These are phyloP conservation scores for Leucopternis melanops DNA, from an alignment of 2,113 vertebrate genomes.

Conservation along the genomic window DNA sequence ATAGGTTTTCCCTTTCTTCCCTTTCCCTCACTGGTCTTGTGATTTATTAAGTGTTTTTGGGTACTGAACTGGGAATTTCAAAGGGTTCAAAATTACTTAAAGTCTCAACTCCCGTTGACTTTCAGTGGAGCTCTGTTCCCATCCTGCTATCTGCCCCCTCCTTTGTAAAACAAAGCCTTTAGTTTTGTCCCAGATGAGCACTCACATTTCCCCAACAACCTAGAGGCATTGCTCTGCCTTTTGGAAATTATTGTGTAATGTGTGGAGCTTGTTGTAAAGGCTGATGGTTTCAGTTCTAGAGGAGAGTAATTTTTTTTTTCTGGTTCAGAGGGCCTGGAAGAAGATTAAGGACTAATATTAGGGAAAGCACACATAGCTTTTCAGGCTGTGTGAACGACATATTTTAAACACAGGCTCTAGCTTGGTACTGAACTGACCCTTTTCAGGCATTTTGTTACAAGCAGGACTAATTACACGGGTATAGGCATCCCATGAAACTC, in stretches of 20 bases:
- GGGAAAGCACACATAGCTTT: neutral
- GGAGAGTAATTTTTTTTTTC: neutral
- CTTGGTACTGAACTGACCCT: neutral
- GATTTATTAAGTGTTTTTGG: slow-evolving; percentile 31
- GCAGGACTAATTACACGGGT: neutral
- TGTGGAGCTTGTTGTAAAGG: neutral
- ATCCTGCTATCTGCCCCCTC: neutral
- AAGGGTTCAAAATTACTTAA: slow-evolving; percentile 5
- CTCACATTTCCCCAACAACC: slow-evolving; percentile 20
- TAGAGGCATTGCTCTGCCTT: neutral
- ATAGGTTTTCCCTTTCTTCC: slow-evolving; percentile 7
- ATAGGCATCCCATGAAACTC: neutral
- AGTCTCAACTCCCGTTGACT: neutral
- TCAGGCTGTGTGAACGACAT: neutral
- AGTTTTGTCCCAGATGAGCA: neutral
- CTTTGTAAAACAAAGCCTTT: neutral
- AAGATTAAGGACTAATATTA: slow-evolving; percentile 2
- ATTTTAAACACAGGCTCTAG: neutral
- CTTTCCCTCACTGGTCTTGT: neutral
- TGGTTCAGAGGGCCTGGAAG: neutral
- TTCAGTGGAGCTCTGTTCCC: neutral
- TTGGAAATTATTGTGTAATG: slow-evolving; percentile 32
- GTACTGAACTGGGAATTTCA: slow-evolving; percentile 4
- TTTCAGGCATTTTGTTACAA: neutral
- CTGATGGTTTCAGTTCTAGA: neutral